Percentiles rank a stretch among this genome's conserved stretches.
Conservation (phyloP, 2,113 vertebrate species). For the Ptyas mucosa region DNA sequence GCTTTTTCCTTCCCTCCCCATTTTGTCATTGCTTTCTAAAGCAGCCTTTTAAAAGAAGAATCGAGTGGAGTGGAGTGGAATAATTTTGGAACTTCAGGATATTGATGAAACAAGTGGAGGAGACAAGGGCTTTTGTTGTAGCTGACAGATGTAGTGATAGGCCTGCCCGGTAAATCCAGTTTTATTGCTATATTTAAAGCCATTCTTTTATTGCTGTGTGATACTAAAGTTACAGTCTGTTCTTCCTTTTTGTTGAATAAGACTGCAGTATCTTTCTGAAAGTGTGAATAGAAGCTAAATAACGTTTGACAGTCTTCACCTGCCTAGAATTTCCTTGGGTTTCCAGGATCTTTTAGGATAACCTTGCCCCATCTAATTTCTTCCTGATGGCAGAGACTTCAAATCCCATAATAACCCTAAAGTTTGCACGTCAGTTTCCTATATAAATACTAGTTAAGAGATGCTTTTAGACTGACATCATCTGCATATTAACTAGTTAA, state of each 20-base stretch:
- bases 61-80: constrained; percentile 1
- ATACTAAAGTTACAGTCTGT: not conserved
- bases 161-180: not conserved
- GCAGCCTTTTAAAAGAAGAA: not conserved
- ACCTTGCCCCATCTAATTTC: not conserved
- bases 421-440: not conserved
- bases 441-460: not conserved
- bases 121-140: not conserved
- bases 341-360: not conserved
- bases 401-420: not conserved
- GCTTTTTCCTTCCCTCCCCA: not conserved
- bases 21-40: constrained; percentile 14
- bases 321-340: not conserved
- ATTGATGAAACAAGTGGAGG: constrained; percentile 5
- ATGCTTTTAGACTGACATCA: not conserved
- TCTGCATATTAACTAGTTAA: not conserved
- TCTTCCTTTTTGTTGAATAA: constrained; percentile 8
- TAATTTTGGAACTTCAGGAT: constrained; percentile 10
- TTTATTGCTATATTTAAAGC: constrained; percentile 17
- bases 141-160: constrained; percentile 7
- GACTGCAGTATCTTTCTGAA: not conserved
- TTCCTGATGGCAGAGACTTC: not conserved
- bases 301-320: not conserved
- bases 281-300: not conserved
- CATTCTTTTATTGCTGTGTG: not conserved